These are phyloP conservation scores for Euspilapteryx auroguttella DNA, from an alignment of 2,888 invertebrate genomes.

Conservation along the genomic window DNA sequence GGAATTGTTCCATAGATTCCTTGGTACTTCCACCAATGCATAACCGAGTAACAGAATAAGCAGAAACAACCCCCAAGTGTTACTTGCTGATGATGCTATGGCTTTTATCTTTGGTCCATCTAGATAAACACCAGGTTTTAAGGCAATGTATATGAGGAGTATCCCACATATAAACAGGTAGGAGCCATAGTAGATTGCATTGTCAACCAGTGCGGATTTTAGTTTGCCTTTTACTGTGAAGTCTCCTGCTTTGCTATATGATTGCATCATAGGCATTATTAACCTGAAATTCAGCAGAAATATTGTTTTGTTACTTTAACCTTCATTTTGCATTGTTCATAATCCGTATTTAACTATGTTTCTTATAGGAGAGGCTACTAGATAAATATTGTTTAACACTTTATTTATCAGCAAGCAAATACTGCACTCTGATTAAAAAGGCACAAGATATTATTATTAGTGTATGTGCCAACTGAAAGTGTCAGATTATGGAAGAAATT, in stretches of 20 bases:
- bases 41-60: constrained; percentile 90
- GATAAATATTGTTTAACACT: too few species aligned
- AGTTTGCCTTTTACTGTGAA: constrained; percentile 94
- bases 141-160: constrained; percentile 90
- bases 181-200: constrained; percentile 97
- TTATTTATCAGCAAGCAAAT: too few species aligned
- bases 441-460: too few species aligned
- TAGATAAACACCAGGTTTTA: constrained; percentile 84
- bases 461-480: too few species aligned
- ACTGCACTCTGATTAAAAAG: too few species aligned
- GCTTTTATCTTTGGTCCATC: constrained; percentile 94
- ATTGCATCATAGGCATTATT: constrained; percentile 98
- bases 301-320: too few species aligned
- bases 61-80: constrained; percentile 98
- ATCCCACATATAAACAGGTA: constrained; percentile 94
- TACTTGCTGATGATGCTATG: constrained; percentile 97
- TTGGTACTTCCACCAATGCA: constrained; percentile 93
- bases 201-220: constrained; percentile 93
- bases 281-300: constrained; percentile 78
- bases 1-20: constrained; percentile 89
- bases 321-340: too few species aligned
- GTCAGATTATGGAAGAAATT: too few species aligned
- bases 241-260: constrained; percentile 97
- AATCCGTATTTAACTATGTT: too few species aligned
- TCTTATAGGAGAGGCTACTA: too few species aligned